A percentile compares a stretch with the other conserved stretches of the same genome.
Evolutionary conservation across 2,113 vertebrate genomes (phyloP).

Genomic region (Anseranas semipalmata): DNA sequence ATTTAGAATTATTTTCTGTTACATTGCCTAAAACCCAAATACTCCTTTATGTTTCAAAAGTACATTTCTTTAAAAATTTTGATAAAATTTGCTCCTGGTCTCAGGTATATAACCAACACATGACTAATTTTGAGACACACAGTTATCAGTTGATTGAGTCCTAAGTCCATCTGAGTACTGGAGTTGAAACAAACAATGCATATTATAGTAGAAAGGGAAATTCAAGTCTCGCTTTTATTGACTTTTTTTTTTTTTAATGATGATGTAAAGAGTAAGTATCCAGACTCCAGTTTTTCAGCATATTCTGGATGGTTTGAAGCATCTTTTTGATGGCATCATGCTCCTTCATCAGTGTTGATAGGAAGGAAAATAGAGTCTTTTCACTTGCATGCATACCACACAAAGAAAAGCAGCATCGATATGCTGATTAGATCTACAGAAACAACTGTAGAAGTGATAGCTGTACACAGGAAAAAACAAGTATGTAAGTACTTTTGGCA

Average conservation of each 20-base stretch:
- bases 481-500: not conserved
- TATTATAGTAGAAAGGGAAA: not conserved
- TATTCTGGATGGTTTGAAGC: not conserved
- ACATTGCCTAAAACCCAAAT: not conserved
- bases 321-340: not conserved
- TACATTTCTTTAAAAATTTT: not conserved
- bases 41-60: not conserved
- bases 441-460: not conserved
- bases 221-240: not conserved
- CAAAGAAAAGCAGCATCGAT: not conserved
- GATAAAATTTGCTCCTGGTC: not conserved
- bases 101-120: not conserved
- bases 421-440: not conserved
- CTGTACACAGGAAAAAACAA: fast-evolving
- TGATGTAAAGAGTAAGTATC: not conserved
- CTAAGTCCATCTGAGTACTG: not conserved
- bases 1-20: not conserved
- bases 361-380: not conserved
- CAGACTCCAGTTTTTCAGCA: not conserved
- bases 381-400: not conserved
- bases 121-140: not conserved
- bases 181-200: not conserved
- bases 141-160: not conserved
- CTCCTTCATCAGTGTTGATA: not conserved
- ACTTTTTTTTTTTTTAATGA: not conserved